A percentile compares a stretch with the other conserved stretches of the same genome.
These are phyloP conservation scores for Centropyge bicolor DNA, from an alignment of 2,797 vertebrate species.

Conservation along the genomic window DNA sequence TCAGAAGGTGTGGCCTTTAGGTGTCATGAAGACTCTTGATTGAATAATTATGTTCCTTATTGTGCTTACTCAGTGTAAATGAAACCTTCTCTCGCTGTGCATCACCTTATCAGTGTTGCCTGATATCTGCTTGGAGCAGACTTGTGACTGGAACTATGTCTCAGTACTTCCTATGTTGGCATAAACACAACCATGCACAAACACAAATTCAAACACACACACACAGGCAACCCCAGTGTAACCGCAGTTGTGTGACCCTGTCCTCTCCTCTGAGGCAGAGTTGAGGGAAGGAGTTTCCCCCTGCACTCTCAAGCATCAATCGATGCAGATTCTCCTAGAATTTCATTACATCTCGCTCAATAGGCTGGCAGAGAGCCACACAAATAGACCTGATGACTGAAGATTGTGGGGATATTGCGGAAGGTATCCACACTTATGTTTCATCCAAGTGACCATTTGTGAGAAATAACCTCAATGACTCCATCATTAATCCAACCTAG, in stretches of 20 bases:
- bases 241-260: constrained; percentile 68
- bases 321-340: constrained; percentile 74
- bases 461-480: background rate
- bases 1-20: background rate
- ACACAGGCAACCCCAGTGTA: constrained; percentile 35
- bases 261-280: constrained; percentile 68
- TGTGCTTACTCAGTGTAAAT: constrained; percentile 20
- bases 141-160: constrained; percentile 26
- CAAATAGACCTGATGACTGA: constrained; percentile 50
- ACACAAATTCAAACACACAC: constrained; percentile 27
- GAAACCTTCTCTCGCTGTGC: constrained; percentile 18
- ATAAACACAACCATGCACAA: background rate
- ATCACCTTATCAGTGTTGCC: constrained; percentile 30
- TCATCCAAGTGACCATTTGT: constrained; percentile 28
- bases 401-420: constrained; percentile 37
- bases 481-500: background rate
- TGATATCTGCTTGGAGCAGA: constrained; percentile 30
- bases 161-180: constrained; percentile 6
- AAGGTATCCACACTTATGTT: constrained; percentile 32
- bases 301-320: constrained; percentile 71
- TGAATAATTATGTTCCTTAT: constrained; percentile 7
- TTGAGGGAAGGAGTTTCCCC: constrained; percentile 66
- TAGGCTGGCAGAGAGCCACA: constrained; percentile 66
- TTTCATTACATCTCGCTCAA: constrained; percentile 72
- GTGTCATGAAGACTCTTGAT: background rate